Percentiles rank a stretch among this genome's conserved stretches.
These are phyloP conservation scores for Conchocele bisecta DNA, from an alignment of 2,888 invertebrate genomes.

Conservation along the genomic window DNA sequence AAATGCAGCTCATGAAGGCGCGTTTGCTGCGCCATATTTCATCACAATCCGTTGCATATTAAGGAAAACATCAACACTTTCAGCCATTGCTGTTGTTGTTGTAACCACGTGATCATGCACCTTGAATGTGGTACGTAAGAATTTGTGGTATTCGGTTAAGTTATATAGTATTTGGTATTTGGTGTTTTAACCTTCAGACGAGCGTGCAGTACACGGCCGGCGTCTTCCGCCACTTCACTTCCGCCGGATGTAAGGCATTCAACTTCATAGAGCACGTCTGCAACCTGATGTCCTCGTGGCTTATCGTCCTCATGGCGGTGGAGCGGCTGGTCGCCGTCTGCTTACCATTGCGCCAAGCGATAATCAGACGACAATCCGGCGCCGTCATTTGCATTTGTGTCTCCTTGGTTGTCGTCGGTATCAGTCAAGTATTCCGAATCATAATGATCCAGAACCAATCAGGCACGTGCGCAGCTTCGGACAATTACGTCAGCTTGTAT, in stretches of 20 bases:
- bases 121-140: no score
- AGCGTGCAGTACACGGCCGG: constrained; percentile 18
- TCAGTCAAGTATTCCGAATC: constrained; percentile 76
- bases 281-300: constrained; percentile 79
- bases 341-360: constrained; percentile 75
- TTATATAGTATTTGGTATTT: no score
- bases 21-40: no score
- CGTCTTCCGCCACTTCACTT: constrained; percentile 62
- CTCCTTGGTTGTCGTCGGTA: constrained; percentile 68
- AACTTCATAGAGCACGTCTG: constrained; percentile 74
- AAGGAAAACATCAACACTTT: no score
- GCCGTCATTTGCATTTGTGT: constrained; percentile 71
- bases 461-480: constrained; percentile 54
- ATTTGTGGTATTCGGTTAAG: no score
- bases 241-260: constrained; percentile 74
- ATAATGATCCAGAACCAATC: constrained; percentile 57
- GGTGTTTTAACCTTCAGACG: no score
- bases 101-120: no score
- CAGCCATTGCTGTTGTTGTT: no score
- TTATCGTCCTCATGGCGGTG: constrained; percentile 79
- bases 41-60: no score
- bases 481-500: constrained; percentile 59
- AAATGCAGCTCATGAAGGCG: no score
- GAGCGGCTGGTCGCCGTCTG: constrained; percentile 78
- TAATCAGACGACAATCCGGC: constrained; percentile 71